These are phyloP conservation scores for Drosophila nebulosa DNA, from an alignment of 1,140 invertebrate species.

Conservation along the genomic window DNA sequence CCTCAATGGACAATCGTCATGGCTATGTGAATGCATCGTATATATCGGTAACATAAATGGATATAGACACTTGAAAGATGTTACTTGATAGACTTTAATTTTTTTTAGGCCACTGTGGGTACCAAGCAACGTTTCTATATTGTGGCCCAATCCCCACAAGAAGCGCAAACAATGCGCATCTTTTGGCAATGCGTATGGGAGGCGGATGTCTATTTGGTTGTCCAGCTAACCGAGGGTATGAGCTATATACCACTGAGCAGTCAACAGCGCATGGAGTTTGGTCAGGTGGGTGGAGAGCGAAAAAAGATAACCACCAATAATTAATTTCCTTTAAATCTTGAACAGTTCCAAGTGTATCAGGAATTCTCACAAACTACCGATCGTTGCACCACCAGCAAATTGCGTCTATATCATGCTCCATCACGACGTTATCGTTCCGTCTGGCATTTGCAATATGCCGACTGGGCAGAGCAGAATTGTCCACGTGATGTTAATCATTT, in stretches of 20 bases:
- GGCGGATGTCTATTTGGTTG: conserved; percentile 89
- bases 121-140: conserved; percentile 91
- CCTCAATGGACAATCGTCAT: conserved; percentile 89
- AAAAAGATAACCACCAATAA: not conserved
- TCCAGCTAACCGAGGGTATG: conserved; percentile 86
- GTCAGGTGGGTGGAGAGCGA: conserved; percentile 80
- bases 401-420: conserved; percentile 83
- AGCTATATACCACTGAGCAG: conserved; percentile 84
- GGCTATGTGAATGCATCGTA: conserved; percentile 96
- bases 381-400: conserved; percentile 84
- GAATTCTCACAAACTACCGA: conserved; percentile 85
- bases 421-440: conserved; percentile 84
- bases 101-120: conserved; percentile 87
- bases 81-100: not conserved
- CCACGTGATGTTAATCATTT: conserved; percentile 86
- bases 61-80: not conserved
- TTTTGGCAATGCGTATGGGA: conserved; percentile 96
- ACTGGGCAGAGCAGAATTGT: conserved; percentile 88
- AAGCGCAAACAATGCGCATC: conserved; percentile 75
- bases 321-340: not conserved
- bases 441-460: conserved; percentile 91
- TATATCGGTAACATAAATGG: conserved; percentile 84
- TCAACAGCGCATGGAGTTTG: conserved; percentile 82
- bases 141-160: conserved; percentile 87
- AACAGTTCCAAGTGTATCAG: conserved; percentile 86